Base-by-base conservation (phyloP, 2,113 vertebrate genomes). In the Columba livia region DNA sequence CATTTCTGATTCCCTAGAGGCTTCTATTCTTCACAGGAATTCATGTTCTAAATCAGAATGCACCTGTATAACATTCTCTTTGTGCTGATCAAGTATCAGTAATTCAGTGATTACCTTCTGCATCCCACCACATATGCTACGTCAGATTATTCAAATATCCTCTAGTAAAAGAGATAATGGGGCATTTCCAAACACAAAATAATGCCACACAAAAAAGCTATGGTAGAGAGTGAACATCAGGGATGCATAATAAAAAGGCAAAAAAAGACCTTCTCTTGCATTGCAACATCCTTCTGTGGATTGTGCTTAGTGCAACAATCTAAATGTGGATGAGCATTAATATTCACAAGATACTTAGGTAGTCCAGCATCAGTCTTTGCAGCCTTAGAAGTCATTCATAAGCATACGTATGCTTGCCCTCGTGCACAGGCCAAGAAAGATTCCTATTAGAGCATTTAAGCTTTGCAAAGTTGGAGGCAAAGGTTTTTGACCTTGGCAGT, bases 11-110 rank as follows among this genome's bases (percentile, higher is more conserved):
- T 88, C 38, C 64, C n/a, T 58, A 53, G 26, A 1, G 5, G 15
- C 38, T 91, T 89, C 74, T 89, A 5, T 51, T 95, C 69, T 89
- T 79, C 66, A 58, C 42, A 83, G 47, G 20, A 93, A 85, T 88
- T 94, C 82, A 66, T 85, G 60, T 38, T 88, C 31, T 72, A 79
- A 10, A 87, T 93, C 58, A 82, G 44, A 95, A 79, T 58, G 36
- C 7, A 79, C 26, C 40, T 70, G 24, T 54, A 16, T 50, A 89
- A 75, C 1, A 12, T 73, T 77, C 79, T 82, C 26, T 40, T 83
- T 32, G 34, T 58, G 62, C 29, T 85, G n/a, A 82, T 58, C 58
- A 83, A 62, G 36, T 82, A 85, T 44, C 40, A 83, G 18, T 21
- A 84, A 26, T 56, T 65, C 81, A 57, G 57, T 40, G 36, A 54